Percentiles rank a stretch among this genome's conserved stretches.
phyloP scores from a whole-genome alignment of 1,140 invertebrate species.

The Cydia splendana region DNA sequence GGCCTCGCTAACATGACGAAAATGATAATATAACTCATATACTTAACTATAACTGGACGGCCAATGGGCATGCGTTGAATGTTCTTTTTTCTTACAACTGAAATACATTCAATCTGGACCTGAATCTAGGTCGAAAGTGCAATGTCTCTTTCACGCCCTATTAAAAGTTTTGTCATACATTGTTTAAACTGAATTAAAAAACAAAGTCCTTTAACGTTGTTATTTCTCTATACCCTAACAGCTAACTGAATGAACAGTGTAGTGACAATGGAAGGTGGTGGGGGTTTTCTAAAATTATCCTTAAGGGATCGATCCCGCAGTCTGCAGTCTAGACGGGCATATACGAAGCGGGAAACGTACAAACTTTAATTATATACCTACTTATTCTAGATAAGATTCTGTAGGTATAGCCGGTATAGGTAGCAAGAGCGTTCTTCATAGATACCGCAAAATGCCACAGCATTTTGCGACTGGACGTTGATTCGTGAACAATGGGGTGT shows the following conservation, averaged over 20 bases:
- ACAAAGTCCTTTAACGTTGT: too few species aligned
- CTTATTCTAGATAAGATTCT: neutral
- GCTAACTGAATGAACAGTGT: too few species aligned
- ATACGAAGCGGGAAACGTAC: conserved; percentile 37
- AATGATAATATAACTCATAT: too few species aligned
- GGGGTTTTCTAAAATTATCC: conserved; percentile 64
- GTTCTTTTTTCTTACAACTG: neutral
- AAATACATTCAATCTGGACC: neutral
- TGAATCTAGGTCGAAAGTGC: neutral
- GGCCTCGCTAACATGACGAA: neutral
- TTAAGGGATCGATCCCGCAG: conserved; percentile 57
- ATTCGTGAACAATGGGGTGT: too few species aligned
- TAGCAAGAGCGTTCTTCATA: too few species aligned
- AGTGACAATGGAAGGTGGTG: conserved; percentile 8
- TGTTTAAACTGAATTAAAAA: too few species aligned
- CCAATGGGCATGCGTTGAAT: too few species aligned
- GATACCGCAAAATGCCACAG: too few species aligned
- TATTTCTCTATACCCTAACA: too few species aligned
- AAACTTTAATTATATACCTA: conserved; percentile 5
- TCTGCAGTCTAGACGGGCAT: conserved; percentile 60
- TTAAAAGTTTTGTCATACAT: neutral
- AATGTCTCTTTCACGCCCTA: neutral
- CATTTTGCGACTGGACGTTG: too few species aligned
- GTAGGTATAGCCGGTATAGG: too few species aligned
- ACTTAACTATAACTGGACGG: too few species aligned